phyloP scores from a whole-genome alignment of 2,888 invertebrate species.

The Vesta saturnalis region DNA sequence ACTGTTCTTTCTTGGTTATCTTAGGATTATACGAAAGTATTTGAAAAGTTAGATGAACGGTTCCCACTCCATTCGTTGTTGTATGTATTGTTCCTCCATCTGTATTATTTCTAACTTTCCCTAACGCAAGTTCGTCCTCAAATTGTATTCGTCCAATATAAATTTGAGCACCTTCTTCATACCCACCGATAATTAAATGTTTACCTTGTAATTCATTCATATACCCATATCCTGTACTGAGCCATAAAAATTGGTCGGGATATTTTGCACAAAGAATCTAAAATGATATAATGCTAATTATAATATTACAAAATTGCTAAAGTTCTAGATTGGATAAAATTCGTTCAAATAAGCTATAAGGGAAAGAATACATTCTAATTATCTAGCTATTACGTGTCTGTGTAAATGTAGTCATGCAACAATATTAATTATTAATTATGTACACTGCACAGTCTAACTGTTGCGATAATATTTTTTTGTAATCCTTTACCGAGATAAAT shows the following conservation, averaged over 20 bases:
- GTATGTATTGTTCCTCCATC: slow-evolving; percentile 25
- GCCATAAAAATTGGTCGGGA: slow-evolving; percentile 29
- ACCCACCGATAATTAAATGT: slow-evolving; percentile 21
- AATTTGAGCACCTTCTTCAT: slow-evolving; percentile 17
- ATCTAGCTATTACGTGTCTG: too few relatives aligned
- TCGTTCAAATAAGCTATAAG: too few relatives aligned
- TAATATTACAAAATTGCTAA: too few relatives aligned
- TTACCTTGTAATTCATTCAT: slow-evolving; percentile 19
- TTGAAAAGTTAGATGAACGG: slow-evolving; percentile 24
- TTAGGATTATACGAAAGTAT: slow-evolving; percentile 26
- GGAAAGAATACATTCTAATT: too few relatives aligned
- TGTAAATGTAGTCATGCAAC: too few relatives aligned
- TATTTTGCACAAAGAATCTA: slow-evolving; percentile 28
- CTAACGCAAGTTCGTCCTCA: slow-evolving; percentile 18
- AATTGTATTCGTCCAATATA: slow-evolving; percentile 27
- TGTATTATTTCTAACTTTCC: slow-evolving; percentile 15
- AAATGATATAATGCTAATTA: too few relatives aligned
- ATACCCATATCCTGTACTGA: slow-evolving; percentile 17
- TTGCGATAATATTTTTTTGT: too few relatives aligned
- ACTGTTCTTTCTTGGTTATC: background rate
- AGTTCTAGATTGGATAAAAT: too few relatives aligned
- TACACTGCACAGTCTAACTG: too few relatives aligned
- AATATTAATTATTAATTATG: too few relatives aligned
- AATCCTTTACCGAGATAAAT: too few relatives aligned
- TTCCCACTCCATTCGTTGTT: slow-evolving; percentile 7